phyloP scores from a whole-genome alignment of 92 coral and sea anemone species.

The Porites divaricata region DNA sequence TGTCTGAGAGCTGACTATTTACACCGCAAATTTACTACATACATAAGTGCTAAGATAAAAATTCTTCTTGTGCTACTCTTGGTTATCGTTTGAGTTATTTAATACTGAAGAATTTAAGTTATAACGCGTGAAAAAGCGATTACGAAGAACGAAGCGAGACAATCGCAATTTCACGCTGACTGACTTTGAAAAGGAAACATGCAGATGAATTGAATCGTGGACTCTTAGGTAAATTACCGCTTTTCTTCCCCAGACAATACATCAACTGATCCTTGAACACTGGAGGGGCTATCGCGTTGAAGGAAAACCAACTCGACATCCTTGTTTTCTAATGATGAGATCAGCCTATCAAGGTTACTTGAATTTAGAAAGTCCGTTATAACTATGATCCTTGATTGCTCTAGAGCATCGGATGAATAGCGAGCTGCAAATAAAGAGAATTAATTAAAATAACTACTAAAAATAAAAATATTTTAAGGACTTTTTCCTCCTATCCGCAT shows the following conservation, averaged over 20 bases:
- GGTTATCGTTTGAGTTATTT: background rate
- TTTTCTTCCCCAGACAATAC: background rate
- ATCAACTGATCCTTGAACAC: slow-evolving; percentile 5
- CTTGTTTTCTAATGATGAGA: slow-evolving; percentile 7
- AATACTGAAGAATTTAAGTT: background rate
- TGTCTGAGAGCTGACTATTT: background rate
- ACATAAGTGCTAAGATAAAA: background rate
- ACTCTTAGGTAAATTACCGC: slow-evolving; percentile 16
- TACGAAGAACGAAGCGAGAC: background rate
- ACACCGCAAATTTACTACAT: background rate
- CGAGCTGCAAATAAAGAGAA: slow-evolving; percentile 3
- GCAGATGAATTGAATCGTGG: slow-evolving; percentile 4
- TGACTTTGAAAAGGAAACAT: background rate
- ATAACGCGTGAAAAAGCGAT: background rate
- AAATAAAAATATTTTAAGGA: background rate
- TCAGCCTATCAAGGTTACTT: slow-evolving; percentile 6
- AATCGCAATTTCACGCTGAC: slow-evolving; percentile 25
- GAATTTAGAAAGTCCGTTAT: slow-evolving; percentile 4
- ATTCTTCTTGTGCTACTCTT: background rate
- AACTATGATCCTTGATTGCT: slow-evolving; percentile 2
- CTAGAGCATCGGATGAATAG: background rate
- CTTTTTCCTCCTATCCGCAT: background rate
- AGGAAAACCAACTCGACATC: slow-evolving; percentile 10
- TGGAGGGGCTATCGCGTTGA: slow-evolving; percentile 6
- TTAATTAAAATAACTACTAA: background rate